A percentile compares a stretch with the other conserved stretches of the same genome.
These are phyloP conservation scores for Agonopterix arenella DNA, from an alignment of 2,888 invertebrate genomes.

Conservation along the genomic window DNA sequence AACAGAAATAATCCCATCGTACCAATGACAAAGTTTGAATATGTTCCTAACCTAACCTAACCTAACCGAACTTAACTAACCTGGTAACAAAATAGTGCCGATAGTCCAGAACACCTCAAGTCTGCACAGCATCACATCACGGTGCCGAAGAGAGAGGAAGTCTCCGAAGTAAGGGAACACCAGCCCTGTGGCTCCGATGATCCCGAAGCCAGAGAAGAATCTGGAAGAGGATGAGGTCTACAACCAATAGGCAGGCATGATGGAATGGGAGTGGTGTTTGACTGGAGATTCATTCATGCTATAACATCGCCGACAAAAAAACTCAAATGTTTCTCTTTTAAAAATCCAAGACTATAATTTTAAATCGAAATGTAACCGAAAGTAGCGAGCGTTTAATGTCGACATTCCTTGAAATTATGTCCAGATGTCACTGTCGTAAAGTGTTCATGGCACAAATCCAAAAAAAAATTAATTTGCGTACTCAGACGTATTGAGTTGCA, in stretches of 20 bases:
- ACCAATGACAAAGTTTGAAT: neutral
- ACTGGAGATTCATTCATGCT: no score
- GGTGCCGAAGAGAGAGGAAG: conserved; percentile 70
- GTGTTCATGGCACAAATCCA: no score
- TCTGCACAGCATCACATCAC: conserved; percentile 75
- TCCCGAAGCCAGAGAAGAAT: conserved; percentile 80
- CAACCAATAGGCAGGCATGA: conserved; percentile 52
- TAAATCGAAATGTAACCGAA: no score
- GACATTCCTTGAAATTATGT: no score
- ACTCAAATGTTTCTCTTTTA: no score
- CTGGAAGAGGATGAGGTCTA: conserved; percentile 50
- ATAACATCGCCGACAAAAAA: no score
- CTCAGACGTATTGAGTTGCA: no score
- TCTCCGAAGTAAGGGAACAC: conserved; percentile 78
- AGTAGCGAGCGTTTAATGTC: no score
- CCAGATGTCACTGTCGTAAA: no score
- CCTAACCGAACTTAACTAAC: conserved; percentile 45
- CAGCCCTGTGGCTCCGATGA: conserved; percentile 78
- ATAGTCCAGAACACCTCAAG: conserved; percentile 79
- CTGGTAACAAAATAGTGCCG: conserved; percentile 76
- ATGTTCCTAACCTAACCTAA: neutral
- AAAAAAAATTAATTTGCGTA: no score
- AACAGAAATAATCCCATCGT: neutral
- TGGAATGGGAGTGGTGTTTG: neutral
- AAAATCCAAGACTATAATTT: no score